Base-by-base conservation (phyloP, 2,888 invertebrate species). In the Acleris cristana region DNA sequence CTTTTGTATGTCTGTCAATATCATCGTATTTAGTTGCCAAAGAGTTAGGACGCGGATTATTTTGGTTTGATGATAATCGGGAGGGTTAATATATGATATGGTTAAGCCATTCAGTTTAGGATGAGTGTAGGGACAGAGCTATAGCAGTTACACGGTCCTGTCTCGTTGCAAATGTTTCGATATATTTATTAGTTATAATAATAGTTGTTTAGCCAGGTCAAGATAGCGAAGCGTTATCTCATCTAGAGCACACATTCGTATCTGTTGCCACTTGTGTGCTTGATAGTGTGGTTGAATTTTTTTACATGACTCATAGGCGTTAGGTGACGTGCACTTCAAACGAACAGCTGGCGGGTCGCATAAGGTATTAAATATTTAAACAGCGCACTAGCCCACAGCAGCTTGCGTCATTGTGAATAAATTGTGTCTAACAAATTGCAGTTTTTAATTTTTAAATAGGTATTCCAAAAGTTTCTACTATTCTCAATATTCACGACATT, bases 301-400 rank as follows among this genome's bases (percentile, higher is more conserved):
- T 69, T 68, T 52, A 21, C 58, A 62, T 76, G 76, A 75, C 49
- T 74, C 76, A 76, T 72, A 63, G 40, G 67, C 49, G 68, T 74
- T 74, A 70, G 72, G 73, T 74, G 76, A 75, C 72, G 63, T 44
- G 59, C 69, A 74, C 66, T 30, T 64, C 70, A 73, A 66, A 72
- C 75, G 58, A 64, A 69, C 61, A 69, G 64, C 54, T 60, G 64
- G 60, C 51, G 12, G 40, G 54, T 63, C 58, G 19, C 63, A 56
- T 54, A 64, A 56, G 64, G 71, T 57, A 71, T 72, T 70, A 71
- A 72, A 64, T 34, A 73, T 65, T 78, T 72, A 75, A 71, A 64
- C 53, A 64, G 55, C 64, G 66, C 69, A 72, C 68, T 70, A 60
- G 45, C 45, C 16, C 55, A 52, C 34, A 44, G 12, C 7, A 40